Evolutionary conservation across 2,113 vertebrate genomes (phyloP).

Genomic region (Columba livia): DNA sequence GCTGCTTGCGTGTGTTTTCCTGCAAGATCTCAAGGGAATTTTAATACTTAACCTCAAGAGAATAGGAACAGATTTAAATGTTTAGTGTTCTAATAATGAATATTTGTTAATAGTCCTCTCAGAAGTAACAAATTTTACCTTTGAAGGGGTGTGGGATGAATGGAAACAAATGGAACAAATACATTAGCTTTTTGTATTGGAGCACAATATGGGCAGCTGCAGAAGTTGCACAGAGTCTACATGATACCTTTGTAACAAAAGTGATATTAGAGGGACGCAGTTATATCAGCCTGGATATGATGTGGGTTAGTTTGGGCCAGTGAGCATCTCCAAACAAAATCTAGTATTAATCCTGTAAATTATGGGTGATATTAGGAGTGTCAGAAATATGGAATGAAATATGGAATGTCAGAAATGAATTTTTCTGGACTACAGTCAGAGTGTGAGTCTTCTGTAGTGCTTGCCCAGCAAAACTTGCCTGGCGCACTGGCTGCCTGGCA

Average conservation of each 20-base stretch:
- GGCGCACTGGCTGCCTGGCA: neutral
- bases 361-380: neutral
- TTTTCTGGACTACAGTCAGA: neutral
- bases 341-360: neutral
- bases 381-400: neutral
- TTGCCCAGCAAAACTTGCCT: neutral
- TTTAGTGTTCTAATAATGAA: neutral
- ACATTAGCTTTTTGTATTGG: neutral
- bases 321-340: neutral
- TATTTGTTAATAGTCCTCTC: neutral
- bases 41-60: neutral
- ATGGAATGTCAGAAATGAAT: neutral
- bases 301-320: neutral
- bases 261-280: neutral
- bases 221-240: neutral
- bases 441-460: neutral
- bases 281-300: neutral
- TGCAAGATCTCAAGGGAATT: neutral
- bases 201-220: neutral
- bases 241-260: neutral
- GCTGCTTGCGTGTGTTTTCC: neutral
- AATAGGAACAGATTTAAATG: neutral
- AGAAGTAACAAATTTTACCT: neutral
- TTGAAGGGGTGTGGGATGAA: neutral
- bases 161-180: neutral